Percentiles rank a stretch among this genome's conserved stretches.
phyloP scores from a whole-genome alignment of 2,113 vertebrate genomes.

The Sturnira hondurensis region DNA sequence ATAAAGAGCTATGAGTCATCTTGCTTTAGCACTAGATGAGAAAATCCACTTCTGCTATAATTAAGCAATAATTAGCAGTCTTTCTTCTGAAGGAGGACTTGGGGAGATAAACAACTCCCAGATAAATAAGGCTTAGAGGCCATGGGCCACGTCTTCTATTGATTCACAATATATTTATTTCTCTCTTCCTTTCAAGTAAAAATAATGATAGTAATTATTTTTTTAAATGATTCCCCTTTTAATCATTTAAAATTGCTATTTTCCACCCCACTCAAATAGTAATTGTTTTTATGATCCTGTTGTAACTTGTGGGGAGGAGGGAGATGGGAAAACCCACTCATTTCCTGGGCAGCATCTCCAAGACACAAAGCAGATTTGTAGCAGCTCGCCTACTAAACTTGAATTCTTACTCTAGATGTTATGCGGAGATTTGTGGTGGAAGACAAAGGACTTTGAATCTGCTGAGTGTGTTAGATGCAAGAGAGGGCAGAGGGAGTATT shows the following conservation, averaged over 20 bases:
- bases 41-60: conserved; percentile 68
- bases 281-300: conserved; percentile 70
- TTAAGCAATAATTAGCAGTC: conserved; percentile 76
- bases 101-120: conserved; percentile 70
- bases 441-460: not conserved
- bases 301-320: not conserved
- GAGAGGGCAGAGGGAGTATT: not conserved
- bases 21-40: conserved; percentile 57
- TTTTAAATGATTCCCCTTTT: conserved; percentile 60
- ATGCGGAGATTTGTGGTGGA: not conserved
- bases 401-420: not conserved
- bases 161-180: conserved; percentile 75
- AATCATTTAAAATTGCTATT: conserved; percentile 78
- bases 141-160: conserved; percentile 73
- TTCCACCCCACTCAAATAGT: conserved; percentile 58
- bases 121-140: conserved; percentile 66
- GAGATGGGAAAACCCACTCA: not conserved
- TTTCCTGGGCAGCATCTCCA: not conserved
- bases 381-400: not conserved
- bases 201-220: conserved; percentile 74
- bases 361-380: not conserved
- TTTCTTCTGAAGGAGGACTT: conserved; percentile 47
- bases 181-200: conserved; percentile 68
- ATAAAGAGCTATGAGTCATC: conserved; percentile 33
- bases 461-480: not conserved